These are phyloP conservation scores for Prochilodus magdalenae DNA, from an alignment of 2,113 vertebrate species.

Conservation along the genomic window DNA sequence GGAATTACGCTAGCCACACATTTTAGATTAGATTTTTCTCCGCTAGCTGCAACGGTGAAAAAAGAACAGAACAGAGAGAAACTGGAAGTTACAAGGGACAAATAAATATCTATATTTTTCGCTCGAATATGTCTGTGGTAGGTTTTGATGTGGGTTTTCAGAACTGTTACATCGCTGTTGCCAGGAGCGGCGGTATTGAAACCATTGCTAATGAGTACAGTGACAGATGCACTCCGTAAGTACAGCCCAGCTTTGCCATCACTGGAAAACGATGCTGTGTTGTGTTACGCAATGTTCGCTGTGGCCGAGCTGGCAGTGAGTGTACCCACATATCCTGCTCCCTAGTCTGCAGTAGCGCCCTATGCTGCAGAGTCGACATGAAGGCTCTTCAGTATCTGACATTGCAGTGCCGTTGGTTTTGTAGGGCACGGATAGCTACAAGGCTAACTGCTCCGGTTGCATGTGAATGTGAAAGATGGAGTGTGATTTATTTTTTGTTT, in stretches of 20 bases:
- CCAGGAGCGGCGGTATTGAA: conserved; percentile 93
- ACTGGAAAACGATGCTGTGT: conserved; percentile 47
- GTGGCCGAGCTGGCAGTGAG: conserved; percentile 8
- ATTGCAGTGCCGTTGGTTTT: not conserved
- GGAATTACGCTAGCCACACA: not conserved
- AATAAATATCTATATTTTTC: conserved; percentile 21
- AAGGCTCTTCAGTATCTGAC: not conserved
- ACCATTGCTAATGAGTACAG: conserved; percentile 96
- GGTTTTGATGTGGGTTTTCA: conserved; percentile 94
- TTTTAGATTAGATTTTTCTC: conserved; percentile 44
- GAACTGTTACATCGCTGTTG: conserved; percentile 93
- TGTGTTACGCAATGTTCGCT: conserved; percentile 68
- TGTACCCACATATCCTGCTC: not conserved
- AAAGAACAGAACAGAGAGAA: conserved; percentile 51
- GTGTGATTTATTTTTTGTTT: not conserved
- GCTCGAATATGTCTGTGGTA: conserved; percentile 88
- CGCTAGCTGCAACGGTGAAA: conserved; percentile 40
- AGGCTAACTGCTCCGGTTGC: not conserved
- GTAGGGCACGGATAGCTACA: not conserved
- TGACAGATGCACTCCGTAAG: conserved; percentile 97
- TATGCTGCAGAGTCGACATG: not conserved
- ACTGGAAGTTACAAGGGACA: conserved; percentile 53
- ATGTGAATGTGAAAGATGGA: not conserved
- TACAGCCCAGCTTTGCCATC: conserved; percentile 63
- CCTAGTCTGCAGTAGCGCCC: not conserved